Evolutionary conservation across 2,888 invertebrate species (phyloP).

Genomic region (Drosophila neonasuta): DNA sequence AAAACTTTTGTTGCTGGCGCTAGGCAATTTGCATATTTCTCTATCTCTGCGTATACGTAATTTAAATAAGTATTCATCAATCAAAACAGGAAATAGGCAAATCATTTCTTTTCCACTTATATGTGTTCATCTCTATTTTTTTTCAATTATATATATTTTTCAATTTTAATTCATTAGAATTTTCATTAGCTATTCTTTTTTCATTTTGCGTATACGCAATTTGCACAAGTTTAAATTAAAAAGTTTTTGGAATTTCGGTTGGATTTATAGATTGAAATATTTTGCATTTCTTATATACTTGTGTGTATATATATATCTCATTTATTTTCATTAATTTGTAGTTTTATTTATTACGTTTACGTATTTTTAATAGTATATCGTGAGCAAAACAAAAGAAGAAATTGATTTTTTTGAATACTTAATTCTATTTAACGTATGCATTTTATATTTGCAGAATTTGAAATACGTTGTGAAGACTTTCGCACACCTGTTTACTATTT

Average conservation of each 20-base stretch:
- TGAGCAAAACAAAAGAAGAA: neutral
- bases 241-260: neutral
- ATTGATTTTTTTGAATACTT: neutral
- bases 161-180: neutral
- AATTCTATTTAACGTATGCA: neutral
- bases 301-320: neutral
- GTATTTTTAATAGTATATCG: neutral
- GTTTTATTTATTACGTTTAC: neutral
- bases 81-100: neutral
- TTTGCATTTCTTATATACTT: neutral
- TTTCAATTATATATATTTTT: neutral
- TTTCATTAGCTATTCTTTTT: neutral
- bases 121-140: neutral
- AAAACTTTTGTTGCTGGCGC: conserved; percentile 4
- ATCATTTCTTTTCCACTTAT: neutral
- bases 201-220: conserved; percentile 30
- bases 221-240: conserved; percentile 1
- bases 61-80: conserved; percentile 2
- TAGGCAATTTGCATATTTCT: conserved; percentile 1
- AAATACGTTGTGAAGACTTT: neutral
- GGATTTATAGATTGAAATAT: neutral
- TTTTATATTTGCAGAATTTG: neutral
- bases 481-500: neutral
- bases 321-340: neutral
- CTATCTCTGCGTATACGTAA: neutral